Percentiles rank a stretch among this genome's conserved stretches.
These are phyloP conservation scores for Podargus strigoides DNA, from an alignment of 2,797 vertebrate species.

Conservation along the genomic window DNA sequence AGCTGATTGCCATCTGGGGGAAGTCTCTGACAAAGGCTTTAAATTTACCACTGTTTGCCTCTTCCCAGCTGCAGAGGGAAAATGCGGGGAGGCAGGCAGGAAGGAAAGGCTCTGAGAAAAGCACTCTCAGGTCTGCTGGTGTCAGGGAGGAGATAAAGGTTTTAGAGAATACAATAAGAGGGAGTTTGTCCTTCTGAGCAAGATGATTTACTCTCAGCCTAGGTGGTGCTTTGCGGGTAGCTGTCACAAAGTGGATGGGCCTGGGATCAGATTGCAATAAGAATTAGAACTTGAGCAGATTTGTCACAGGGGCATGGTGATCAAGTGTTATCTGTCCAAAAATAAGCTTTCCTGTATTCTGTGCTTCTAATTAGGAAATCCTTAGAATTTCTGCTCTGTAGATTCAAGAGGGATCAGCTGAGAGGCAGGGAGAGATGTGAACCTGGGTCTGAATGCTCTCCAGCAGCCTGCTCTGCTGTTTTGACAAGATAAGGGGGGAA, in stretches of 20 bases:
- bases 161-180: background rate
- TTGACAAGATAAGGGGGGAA: background rate
- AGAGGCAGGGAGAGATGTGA: background rate
- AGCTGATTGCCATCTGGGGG: slow-evolving; percentile 56
- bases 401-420: background rate
- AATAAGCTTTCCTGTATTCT: background rate
- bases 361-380: background rate
- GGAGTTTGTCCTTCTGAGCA: background rate
- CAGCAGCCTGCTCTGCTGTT: background rate
- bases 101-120: background rate
- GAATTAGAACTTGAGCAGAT: background rate
- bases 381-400: background rate
- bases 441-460: background rate
- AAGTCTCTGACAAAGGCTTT: slow-evolving; percentile 53
- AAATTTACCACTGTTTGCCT: slow-evolving; percentile 39
- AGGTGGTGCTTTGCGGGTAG: background rate
- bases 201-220: background rate
- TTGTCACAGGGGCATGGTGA: background rate
- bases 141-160: background rate
- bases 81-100: background rate
- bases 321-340: background rate
- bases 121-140: background rate
- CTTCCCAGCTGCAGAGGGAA: slow-evolving; percentile 3
- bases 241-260: background rate
- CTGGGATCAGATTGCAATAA: background rate